Conservation (phyloP, 1,140 invertebrate genomes). For the Rhagoletis zephyria region DNA sequence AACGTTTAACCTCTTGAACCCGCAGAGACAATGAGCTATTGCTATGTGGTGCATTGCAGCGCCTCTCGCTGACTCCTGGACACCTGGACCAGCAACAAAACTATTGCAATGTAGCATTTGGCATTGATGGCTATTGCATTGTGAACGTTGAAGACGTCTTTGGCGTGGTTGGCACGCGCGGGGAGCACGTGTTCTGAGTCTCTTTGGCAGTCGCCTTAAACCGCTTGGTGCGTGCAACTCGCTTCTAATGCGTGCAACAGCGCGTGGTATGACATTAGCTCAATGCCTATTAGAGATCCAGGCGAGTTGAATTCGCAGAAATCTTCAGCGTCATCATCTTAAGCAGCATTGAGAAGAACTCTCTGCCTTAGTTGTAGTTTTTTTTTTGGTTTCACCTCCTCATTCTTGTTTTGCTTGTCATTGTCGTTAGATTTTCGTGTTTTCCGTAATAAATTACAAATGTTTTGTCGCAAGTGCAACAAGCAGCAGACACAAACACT, state of each 20-base stretch:
- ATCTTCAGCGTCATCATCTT: conserved; percentile 36
- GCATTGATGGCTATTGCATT: not conserved
- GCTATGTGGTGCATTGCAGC: not conserved
- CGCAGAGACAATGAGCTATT: conserved; percentile 47
- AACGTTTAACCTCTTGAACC: conserved; percentile 44
- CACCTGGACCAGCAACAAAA: too few species aligned
- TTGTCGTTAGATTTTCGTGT: conserved; percentile 44
- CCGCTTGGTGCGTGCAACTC: conserved; percentile 31
- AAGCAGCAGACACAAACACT: conserved; percentile 25
- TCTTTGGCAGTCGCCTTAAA: not conserved
- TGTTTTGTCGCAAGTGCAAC: conserved; percentile 41
- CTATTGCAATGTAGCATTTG: too few species aligned
- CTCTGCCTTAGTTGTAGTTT: not conserved
- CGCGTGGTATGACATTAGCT: not conserved
- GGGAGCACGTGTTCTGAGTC: conserved; percentile 27
- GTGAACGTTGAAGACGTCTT: not conserved
- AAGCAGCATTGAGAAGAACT: not conserved
- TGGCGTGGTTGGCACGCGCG: conserved; percentile 13
- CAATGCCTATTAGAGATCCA: not conserved
- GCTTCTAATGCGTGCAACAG: not conserved
- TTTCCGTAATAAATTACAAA: conserved; percentile 51
- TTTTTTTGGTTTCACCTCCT: not conserved
- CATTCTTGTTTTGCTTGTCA: not conserved
- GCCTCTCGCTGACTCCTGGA: not conserved
- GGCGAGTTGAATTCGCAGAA: conserved; percentile 13